Base-by-base conservation (phyloP, 2,888 invertebrate genomes). In the Phasia obesa region DNA sequence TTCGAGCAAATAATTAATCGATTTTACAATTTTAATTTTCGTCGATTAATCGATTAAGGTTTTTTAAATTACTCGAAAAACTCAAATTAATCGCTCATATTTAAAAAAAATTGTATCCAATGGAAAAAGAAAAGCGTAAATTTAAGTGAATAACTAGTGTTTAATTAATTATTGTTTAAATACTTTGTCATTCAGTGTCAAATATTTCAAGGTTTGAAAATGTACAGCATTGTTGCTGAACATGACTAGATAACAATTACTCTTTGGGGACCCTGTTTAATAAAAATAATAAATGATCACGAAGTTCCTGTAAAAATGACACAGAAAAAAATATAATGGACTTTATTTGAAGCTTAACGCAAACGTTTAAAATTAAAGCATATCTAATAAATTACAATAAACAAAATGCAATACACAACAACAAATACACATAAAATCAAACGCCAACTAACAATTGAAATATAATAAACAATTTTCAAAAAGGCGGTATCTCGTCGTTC, bases 311-410 rank as follows among this genome's bases (percentile, higher is more conserved):
- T 79, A 53, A 62, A 74, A 73, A 74, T 80, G 67, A 62, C 74
- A 73, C 19, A 79, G 15, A 47, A n/a, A 35, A 2, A 51, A n/a
- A 49, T 15, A 6, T n/a, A 35, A 59, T 42, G 13, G 2, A 13
- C 15, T 55, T 21, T 49, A 35, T 65, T 55, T 59, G 35, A 59
- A 88, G 87, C 85, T 88, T 86, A 87, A 87, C 87, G 87, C 88
- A 89, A 90, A 90, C 87, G 88, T 87, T 90, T 59, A 85, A 90
- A 89, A 89, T 88, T 87, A 88, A 87, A 86, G 87, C 86, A 86
- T 88, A 88, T 86, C 88, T 87, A 88, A 90, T 90, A 90, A 89
- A 90, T 89, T 87, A 88, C 86, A 84, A 84, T 80, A 80, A 81
- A 70, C 62, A 27, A 74, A 19, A 75, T 27, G 21, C 69, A 19